Evolutionary conservation across 1,140 invertebrate genomes (phyloP).

Genomic region (Leptopilina clavipes): DNA sequence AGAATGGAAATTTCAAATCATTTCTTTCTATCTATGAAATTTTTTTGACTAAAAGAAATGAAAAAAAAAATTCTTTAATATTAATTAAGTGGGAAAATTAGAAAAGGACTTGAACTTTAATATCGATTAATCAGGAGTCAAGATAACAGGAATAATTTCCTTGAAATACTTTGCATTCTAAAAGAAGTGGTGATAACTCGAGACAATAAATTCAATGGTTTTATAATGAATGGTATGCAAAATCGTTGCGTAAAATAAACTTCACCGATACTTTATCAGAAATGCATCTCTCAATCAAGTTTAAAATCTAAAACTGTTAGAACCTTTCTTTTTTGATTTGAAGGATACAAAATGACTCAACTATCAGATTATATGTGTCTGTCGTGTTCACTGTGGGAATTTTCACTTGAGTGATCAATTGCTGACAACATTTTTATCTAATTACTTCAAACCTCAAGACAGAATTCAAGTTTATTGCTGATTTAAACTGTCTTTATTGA

Average conservation of each 20-base stretch:
- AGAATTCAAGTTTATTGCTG: slow-evolving; percentile 2
- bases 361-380: neutral
- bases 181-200: neutral
- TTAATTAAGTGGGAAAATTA: no score
- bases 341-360: slow-evolving; percentile 24
- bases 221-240: neutral
- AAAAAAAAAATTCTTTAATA: no score
- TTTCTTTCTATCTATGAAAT: no score
- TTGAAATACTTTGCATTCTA: neutral
- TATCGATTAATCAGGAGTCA: neutral
- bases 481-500: slow-evolving; percentile 27
- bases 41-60: no score
- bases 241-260: slow-evolving; percentile 5
- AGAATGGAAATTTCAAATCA: no score
- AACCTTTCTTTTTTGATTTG: slow-evolving; percentile 27
- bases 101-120: neutral
- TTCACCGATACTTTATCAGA: neutral
- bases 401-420: slow-evolving; percentile 26
- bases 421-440: slow-evolving; percentile 23
- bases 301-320: slow-evolving; percentile 1
- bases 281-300: neutral
- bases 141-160: neutral
- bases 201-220: neutral
- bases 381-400: slow-evolving; percentile 28
- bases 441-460: slow-evolving; percentile 12